These are phyloP conservation scores for Ammospiza caudacuta DNA, from an alignment of 2,113 vertebrate genomes.

Conservation along the genomic window DNA sequence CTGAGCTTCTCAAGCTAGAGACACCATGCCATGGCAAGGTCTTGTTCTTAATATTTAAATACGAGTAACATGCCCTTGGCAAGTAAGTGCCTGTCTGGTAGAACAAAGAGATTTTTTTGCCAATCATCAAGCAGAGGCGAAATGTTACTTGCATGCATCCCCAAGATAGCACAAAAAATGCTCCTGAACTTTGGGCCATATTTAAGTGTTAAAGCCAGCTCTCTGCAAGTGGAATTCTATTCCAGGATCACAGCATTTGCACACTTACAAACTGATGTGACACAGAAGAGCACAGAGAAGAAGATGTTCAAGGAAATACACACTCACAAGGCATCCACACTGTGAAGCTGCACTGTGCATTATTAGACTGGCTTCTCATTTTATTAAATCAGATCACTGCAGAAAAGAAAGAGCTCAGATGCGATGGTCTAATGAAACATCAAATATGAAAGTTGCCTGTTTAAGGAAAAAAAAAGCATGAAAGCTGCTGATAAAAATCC, in stretches of 20 bases:
- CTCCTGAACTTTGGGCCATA: not conserved
- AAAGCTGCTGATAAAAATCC: conserved; percentile 22
- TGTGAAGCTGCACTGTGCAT: conserved; percentile 33
- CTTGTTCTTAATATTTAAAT: not conserved
- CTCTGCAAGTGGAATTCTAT: not conserved
- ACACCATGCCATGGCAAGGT: not conserved
- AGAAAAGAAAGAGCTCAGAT: not conserved
- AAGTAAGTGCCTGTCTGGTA: not conserved
- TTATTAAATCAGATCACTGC: conserved; percentile 20
- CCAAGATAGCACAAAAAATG: not conserved
- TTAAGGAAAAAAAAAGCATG: not conserved
- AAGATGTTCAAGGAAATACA: not conserved
- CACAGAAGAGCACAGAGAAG: not conserved
- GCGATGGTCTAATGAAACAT: not conserved
- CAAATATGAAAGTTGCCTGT: not conserved
- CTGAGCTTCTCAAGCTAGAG: not conserved
- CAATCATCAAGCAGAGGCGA: not conserved
- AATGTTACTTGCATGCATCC: not conserved
- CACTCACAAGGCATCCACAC: not conserved
- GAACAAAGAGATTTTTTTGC: conserved; percentile 5
- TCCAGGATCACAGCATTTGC: not conserved
- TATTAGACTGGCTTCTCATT: conserved; percentile 22
- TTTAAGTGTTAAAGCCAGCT: conserved; percentile 3
- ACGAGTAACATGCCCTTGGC: not conserved
- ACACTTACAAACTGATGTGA: conserved; percentile 17